Evolutionary conservation across 2,888 invertebrate genomes (phyloP).

Genomic region (Hyles lineata): DNA sequence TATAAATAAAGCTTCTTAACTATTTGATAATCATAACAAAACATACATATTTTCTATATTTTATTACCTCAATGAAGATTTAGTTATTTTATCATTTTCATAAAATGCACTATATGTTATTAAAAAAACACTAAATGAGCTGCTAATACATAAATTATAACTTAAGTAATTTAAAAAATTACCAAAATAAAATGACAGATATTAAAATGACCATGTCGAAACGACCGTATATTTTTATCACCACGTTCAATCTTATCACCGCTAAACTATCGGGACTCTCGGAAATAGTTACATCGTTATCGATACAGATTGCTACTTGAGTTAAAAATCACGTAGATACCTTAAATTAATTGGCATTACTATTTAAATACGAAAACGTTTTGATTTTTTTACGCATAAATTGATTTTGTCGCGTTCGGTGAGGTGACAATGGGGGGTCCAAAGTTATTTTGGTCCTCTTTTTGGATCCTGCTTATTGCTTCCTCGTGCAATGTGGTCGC

Average conservation of each 20-base stretch:
- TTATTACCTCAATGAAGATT: no score
- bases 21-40: no score
- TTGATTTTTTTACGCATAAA: slow-evolving; percentile 37
- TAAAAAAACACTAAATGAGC: no score
- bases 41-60: no score
- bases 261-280: slow-evolving; percentile 7
- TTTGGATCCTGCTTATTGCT: slow-evolving; percentile 61
- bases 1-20: no score
- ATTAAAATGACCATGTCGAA: slow-evolving; percentile 24
- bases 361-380: slow-evolving; percentile 50
- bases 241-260: slow-evolving; percentile 51
- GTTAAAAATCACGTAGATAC: slow-evolving; percentile 49
- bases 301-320: slow-evolving; percentile 30
- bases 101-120: no score
- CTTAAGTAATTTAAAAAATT: no score
- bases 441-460: slow-evolving; percentile 70
- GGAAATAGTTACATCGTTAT: slow-evolving; percentile 27
- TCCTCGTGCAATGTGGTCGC: slow-evolving; percentile 56
- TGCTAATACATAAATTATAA: no score
- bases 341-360: slow-evolving; percentile 38
- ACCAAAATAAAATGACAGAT: background rate
- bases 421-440: slow-evolving; percentile 64
- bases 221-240: slow-evolving; percentile 39
- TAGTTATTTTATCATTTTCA: no score
- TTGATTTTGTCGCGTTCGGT: slow-evolving; percentile 22